Evolutionary conservation across 2,888 invertebrate genomes (phyloP), one percentile per base, ranked within the genome.

Genomic region (Sepioteuthis lessoniana): DNA sequence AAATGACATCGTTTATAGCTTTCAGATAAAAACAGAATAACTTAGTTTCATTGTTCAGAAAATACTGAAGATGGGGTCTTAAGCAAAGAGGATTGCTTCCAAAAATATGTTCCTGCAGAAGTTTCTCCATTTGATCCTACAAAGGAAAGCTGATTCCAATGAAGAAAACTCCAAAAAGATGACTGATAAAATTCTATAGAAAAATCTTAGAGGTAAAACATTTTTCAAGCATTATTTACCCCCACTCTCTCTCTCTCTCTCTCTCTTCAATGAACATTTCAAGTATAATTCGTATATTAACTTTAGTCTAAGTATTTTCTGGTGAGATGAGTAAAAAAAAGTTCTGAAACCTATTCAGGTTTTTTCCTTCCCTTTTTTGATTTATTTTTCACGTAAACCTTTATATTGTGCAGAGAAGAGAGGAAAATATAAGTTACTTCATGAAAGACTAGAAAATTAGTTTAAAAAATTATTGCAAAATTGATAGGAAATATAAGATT

Each of bases 1-100:
- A 76, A 76, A 76, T 76, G 76, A 76, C 76, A 76, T 76, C 76
- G n/a, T 76, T n/a, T 76, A 76, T 76, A 76, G 76, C 76, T 76
- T 76, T 35, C 76, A 76, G 76, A 76, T 76, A 76, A 76, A 76
- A 76, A 76, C n/a, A 35, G 76, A 76, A 76, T n/a, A 76, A 76
- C n/a, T 76, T 76, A 10, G n/a, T 76, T 76, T 76, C n/a, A 76
- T 76, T 76, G 76, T 76, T 76, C 16, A 13, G 76, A 25, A 76
- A 76, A 76, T 76, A 35, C n/a, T 76, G 76, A 76, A 76, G 76
- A 76, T 76, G n/a, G 76, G n/a, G n/a, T 76, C n/a, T 76, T 76
- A n/a, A 35, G 76, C 19, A 76, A 76, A 76, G 76, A 76, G 76
- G 76, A 76, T 76, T 76, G 76, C n/a, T n/a, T 76, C 76, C 76